These are phyloP conservation scores for Podarcis cretensis DNA, from an alignment of 2,113 vertebrate species.

Conservation along the genomic window DNA sequence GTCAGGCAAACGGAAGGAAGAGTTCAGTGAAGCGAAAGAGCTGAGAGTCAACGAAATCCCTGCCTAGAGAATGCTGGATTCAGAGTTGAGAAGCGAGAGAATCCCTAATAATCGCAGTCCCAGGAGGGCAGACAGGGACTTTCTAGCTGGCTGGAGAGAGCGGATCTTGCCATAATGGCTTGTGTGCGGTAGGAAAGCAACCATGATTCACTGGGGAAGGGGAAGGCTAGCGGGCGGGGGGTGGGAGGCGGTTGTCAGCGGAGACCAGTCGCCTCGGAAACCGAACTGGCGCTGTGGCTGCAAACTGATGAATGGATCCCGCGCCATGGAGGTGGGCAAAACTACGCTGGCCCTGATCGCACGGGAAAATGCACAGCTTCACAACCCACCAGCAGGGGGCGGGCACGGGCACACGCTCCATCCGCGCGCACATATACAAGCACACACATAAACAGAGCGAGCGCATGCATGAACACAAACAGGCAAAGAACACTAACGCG, in stretches of 20 bases:
- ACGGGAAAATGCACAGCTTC: not conserved
- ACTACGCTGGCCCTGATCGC: not conserved
- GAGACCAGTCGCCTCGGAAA: conserved; percentile 34
- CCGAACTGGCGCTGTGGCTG: not conserved
- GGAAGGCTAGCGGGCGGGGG: not conserved
- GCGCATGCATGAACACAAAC: not conserved
- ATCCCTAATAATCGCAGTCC: not conserved
- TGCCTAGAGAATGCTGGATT: not conserved
- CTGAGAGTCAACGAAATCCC: not conserved
- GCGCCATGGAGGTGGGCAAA: not conserved
- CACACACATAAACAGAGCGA: not conserved
- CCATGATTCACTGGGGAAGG: not conserved
- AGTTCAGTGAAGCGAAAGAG: not conserved
- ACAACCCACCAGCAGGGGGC: not conserved
- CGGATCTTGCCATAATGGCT: not conserved
- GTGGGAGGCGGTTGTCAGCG: not conserved
- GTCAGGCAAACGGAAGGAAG: not conserved
- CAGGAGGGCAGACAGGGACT: not conserved
- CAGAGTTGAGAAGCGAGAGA: not conserved
- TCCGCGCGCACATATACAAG: too few relatives aligned
- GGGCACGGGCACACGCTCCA: not conserved
- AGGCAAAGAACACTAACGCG: not conserved
- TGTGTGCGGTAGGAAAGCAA: not conserved
- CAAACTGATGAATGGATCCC: conserved; percentile 13
- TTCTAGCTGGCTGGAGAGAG: too few relatives aligned